Evolutionary conservation across 2,113 vertebrate species (phyloP).

Genomic region (Neotoma lepida): DNA sequence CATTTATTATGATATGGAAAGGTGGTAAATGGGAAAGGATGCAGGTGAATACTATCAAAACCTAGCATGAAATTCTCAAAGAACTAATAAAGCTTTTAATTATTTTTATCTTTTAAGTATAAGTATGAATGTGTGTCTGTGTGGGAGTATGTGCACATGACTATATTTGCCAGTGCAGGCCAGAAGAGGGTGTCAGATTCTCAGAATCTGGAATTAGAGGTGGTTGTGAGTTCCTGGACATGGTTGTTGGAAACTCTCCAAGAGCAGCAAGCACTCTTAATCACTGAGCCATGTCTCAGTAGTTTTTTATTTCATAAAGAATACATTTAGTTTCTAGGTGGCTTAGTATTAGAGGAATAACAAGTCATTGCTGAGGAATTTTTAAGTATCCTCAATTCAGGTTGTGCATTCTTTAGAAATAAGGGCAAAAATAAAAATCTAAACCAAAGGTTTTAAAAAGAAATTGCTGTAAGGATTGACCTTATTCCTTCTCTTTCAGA

Average conservation of each 20-base stretch:
- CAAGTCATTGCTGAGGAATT: not conserved
- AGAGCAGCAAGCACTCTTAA: not conserved
- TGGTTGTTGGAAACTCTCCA: not conserved
- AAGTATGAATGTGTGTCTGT: not conserved
- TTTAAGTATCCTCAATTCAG: not conserved
- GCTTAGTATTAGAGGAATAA: not conserved
- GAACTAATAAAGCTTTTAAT: not conserved
- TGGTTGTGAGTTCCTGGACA: not conserved
- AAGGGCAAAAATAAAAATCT: not conserved
- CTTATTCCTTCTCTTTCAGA: not conserved
- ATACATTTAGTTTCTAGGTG: not conserved
- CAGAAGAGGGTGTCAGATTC: not conserved
- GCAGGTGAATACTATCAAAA: not conserved
- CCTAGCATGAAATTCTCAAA: not conserved
- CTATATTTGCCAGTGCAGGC: not conserved
- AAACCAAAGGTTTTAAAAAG: not conserved
- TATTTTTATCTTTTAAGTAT: no score
- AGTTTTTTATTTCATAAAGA: not conserved
- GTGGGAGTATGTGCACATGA: no score
- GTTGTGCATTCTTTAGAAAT: not conserved
- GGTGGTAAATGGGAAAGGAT: not conserved
- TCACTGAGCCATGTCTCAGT: no score
- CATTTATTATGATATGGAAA: not conserved
- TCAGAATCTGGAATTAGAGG: not conserved
- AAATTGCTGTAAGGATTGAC: not conserved